phyloP scores from a whole-genome alignment of 2,888 invertebrate species.

The Pantelozetes paolii region DNA sequence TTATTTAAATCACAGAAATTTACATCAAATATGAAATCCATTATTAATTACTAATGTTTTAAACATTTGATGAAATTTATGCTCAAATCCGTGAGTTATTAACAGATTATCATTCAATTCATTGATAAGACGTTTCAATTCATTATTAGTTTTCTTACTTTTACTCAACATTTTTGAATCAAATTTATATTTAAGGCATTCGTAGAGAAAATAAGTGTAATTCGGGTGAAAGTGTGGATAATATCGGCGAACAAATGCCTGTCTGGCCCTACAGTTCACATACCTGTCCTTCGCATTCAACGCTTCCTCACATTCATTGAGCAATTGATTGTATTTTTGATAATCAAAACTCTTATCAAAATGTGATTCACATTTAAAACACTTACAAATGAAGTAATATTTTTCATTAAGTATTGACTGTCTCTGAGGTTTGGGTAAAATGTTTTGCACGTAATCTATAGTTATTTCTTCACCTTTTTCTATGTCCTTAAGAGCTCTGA shows the following conservation, averaged over 20 bases:
- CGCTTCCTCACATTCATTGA: not conserved
- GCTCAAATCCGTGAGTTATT: conserved; percentile 15
- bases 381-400: conserved; percentile 40
- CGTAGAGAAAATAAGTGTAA: conserved; percentile 20
- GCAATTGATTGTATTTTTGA: not conserved
- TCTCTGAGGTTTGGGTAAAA: conserved; percentile 32
- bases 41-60: no score
- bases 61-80: conserved; percentile 12
- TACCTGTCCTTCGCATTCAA: not conserved
- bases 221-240: conserved; percentile 29
- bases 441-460: conserved; percentile 40
- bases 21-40: no score
- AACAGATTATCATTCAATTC: not conserved
- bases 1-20: no score
- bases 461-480: conserved; percentile 33
- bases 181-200: not conserved
- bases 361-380: conserved; percentile 28
- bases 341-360: conserved; percentile 10
- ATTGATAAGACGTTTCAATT: not conserved
- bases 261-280: not conserved
- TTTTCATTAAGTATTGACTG: conserved; percentile 29
- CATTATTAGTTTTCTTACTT: not conserved
- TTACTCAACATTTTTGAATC: not conserved
- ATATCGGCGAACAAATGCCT: not conserved
- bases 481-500: conserved; percentile 33